Evolutionary conservation across 2,797 vertebrate species (phyloP).

Genomic region (Enteromius paludinosus): DNA sequence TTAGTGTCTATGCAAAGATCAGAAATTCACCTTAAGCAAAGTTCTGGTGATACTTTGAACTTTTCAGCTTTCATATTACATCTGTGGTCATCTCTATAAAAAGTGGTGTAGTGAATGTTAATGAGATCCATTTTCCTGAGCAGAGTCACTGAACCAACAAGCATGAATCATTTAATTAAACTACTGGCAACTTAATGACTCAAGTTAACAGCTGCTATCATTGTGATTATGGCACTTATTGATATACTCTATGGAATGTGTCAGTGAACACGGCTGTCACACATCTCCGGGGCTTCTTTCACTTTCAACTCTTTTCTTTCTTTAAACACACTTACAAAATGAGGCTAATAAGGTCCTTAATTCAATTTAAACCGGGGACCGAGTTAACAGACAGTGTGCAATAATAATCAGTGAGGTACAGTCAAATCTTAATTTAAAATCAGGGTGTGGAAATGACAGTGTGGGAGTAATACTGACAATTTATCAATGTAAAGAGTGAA

Average conservation of each 20-base stretch:
- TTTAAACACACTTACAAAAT: constrained; percentile 42
- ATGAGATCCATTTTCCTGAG: constrained; percentile 33
- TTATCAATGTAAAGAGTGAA: constrained; percentile 55
- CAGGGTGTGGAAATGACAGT: constrained; percentile 2
- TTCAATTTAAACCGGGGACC: constrained; percentile 36
- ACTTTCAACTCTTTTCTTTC: constrained; percentile 18
- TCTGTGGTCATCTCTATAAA: constrained; percentile 10
- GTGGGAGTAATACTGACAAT: constrained; percentile 57
- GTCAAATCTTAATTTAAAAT: constrained; percentile 39
- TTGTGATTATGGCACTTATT: constrained; percentile 43
- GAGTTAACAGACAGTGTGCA: constrained; percentile 23
- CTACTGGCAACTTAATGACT: constrained; percentile 45
- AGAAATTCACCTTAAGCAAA: constrained; percentile 4
- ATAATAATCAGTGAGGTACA: constrained; percentile 48
- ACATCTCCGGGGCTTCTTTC: constrained; percentile 16
- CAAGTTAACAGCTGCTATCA: constrained; percentile 43
- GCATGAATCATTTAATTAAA: constrained; percentile 46
- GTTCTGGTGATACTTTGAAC: constrained; percentile 7
- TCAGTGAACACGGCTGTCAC: constrained; percentile 14
- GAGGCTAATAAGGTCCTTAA: constrained; percentile 44
- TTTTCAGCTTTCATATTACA: neutral
- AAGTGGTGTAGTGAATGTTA: constrained; percentile 18
- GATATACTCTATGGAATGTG: constrained; percentile 20
- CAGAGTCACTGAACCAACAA: constrained; percentile 34
- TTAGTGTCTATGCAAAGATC: constrained; percentile 1